Conservation (phyloP, 1,140 invertebrate genomes). For the Pissodes strobi region DNA sequence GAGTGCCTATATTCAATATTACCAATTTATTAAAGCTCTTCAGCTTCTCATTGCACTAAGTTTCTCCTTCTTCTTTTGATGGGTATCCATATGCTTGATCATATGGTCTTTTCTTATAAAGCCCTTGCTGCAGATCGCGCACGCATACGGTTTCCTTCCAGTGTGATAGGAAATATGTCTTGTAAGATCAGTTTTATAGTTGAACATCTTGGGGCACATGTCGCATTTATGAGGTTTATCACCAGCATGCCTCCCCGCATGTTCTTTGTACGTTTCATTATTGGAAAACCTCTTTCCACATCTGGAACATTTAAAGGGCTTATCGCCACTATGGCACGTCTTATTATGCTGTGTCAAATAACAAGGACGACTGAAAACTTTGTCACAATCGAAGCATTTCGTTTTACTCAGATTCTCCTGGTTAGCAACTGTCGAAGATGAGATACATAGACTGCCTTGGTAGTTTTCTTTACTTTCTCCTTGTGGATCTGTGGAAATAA, state of each 20-base stretch:
- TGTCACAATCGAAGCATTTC: conserved; percentile 82
- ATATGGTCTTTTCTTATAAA: conserved; percentile 95
- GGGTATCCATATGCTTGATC: conserved; percentile 89
- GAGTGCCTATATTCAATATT: background rate
- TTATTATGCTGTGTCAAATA: conserved; percentile 90
- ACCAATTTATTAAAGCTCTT: conserved; percentile 5
- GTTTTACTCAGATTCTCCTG: conserved; percentile 54
- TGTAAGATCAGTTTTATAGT: conserved; percentile 88
- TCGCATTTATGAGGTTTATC: conserved; percentile 90
- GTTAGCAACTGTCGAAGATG: conserved; percentile 33
- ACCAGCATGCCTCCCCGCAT: conserved; percentile 76
- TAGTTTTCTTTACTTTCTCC: conserved; percentile 41
- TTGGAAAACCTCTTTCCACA: conserved; percentile 83
- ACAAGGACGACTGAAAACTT: conserved; percentile 83
- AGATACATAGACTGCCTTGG: conserved; percentile 38
- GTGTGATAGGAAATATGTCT: conserved; percentile 87
- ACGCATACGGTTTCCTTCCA: conserved; percentile 79
- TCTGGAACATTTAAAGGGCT: conserved; percentile 80
- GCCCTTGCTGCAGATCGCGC: conserved; percentile 81
- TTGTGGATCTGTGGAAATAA: conserved; percentile 29
- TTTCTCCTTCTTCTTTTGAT: conserved; percentile 58
- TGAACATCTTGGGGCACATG: conserved; percentile 85
- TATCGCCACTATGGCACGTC: conserved; percentile 83
- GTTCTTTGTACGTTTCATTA: conserved; percentile 68
- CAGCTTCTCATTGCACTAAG: conserved; percentile 26